Conservation (phyloP, 2,888 invertebrate genomes). For the Coleophora flavipennella region DNA sequence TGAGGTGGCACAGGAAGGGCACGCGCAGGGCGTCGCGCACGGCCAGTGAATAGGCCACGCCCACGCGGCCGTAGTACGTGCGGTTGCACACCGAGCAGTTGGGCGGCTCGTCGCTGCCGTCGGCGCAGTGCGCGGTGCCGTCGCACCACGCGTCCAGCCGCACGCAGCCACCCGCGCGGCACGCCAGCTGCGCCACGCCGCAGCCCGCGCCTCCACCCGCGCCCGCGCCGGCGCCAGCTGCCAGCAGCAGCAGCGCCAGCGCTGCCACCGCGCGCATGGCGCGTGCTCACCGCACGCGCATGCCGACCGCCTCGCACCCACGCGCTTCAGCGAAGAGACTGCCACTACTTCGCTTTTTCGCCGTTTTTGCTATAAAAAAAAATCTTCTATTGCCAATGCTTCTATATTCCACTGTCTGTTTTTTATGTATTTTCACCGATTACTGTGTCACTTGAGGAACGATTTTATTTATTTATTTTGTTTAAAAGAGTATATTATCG, state of each 20-base stretch:
- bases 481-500: too few species aligned
- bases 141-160: conserved; percentile 90
- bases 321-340: not conserved
- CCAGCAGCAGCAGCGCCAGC: conserved; percentile 74
- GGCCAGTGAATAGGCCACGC: conserved; percentile 84
- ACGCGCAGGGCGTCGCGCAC: conserved; percentile 81
- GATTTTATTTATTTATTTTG: too few species aligned
- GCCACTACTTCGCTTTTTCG: not conserved
- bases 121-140: conserved; percentile 87
- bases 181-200: conserved; percentile 50
- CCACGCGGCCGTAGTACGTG: conserved; percentile 91
- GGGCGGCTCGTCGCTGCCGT: conserved; percentile 87
- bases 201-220: conserved; percentile 45
- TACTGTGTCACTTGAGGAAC: not conserved
- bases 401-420: too few species aligned
- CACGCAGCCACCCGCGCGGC: conserved; percentile 81
- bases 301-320: not conserved
- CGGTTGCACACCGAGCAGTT: conserved; percentile 90
- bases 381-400: not conserved
- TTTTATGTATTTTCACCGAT: not conserved
- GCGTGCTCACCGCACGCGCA: conserved; percentile 4
- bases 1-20: conserved; percentile 91
- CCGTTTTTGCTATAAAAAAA: not conserved
- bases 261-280: conserved; percentile 11
- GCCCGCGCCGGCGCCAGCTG: conserved; percentile 18